Base-by-base conservation (phyloP, 2,888 invertebrate species). In the Buathra laborator region DNA sequence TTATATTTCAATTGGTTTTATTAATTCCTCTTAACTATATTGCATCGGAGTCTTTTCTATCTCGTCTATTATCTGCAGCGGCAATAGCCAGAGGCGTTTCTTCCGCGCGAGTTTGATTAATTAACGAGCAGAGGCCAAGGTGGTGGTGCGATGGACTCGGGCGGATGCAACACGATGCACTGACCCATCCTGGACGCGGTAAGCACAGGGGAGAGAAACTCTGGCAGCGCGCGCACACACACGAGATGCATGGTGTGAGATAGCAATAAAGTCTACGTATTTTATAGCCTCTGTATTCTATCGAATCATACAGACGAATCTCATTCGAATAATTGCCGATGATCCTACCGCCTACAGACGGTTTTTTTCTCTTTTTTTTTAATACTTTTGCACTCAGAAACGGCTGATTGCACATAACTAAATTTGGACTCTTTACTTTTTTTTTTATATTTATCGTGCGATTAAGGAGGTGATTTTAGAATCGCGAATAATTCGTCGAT, bases 191-290 rank as follows among this genome's bases (percentile, higher is more conserved):
- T 66, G 44, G 37, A n/a, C 64, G 19, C 56, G 51, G 71, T 46
- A 51, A 14, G 48, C 77, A 78, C 67, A 67, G 72, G n/a, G 72
- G 66, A 56, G 59, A 70, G 51, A 64, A 51, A 56, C 62, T 16
- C 24, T 24, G 64, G 12, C 48, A 75, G 48, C 46, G 74, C 56
- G 48, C 62, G 59, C 66, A 66, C 46, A 72, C 76, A 62, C 29
- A 62, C 62, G 51, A 83, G 83, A 83, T 83, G 44, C 78, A 72
- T 67, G 51, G 59, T 77, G n/a, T n/a, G 16, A 83, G 83, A 83
- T 83, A 78, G 78, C 72, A 77, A 59, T 67, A 71, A 67, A 74
- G 37, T 74, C 77, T 29, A 9, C 76, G 66, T 56, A 82, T 48
- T 77, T 78, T 62, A 74, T 62, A 67, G 16, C 67, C 59, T 72